Conservation (phyloP, 2,797 vertebrate genomes). For the Echiichthys vipera region DNA sequence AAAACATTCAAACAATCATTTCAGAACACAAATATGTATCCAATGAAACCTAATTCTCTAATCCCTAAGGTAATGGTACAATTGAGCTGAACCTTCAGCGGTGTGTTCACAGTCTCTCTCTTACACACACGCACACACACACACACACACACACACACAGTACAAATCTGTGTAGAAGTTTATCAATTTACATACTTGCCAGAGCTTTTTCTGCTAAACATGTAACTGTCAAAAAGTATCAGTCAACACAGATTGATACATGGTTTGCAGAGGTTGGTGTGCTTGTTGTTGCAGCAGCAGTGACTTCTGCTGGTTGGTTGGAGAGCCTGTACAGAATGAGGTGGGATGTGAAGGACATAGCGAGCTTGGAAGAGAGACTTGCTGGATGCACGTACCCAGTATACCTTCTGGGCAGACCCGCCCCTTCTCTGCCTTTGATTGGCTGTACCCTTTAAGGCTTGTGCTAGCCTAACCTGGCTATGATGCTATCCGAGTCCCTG, state of each 20-base stretch:
- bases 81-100: slow-evolving; percentile 20
- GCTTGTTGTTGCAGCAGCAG: slow-evolving; percentile 7
- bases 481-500: too few species aligned
- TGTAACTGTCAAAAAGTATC: slow-evolving; percentile 52
- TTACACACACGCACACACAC: slow-evolving; percentile 10
- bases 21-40: slow-evolving; percentile 60
- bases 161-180: slow-evolving; percentile 10
- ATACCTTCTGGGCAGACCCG: too few species aligned
- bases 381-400: too few species aligned
- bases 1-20: slow-evolving; percentile 72
- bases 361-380: too few species aligned
- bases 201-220: slow-evolving; percentile 37
- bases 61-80: slow-evolving; percentile 54
- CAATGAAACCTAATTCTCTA: slow-evolving; percentile 54
- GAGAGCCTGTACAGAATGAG: background rate
- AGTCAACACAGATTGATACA: slow-evolving; percentile 27
- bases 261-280: background rate
- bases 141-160: slow-evolving; percentile 9
- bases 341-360: background rate
- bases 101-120: background rate
- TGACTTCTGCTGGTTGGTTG: slow-evolving; percentile 22
- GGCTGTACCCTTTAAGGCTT: too few species aligned
- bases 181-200: slow-evolving; percentile 9
- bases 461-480: too few species aligned
- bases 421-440: too few species aligned